These are phyloP conservation scores for Coenobita brevimanus DNA, from an alignment of 1,140 invertebrate genomes.

Conservation along the genomic window DNA sequence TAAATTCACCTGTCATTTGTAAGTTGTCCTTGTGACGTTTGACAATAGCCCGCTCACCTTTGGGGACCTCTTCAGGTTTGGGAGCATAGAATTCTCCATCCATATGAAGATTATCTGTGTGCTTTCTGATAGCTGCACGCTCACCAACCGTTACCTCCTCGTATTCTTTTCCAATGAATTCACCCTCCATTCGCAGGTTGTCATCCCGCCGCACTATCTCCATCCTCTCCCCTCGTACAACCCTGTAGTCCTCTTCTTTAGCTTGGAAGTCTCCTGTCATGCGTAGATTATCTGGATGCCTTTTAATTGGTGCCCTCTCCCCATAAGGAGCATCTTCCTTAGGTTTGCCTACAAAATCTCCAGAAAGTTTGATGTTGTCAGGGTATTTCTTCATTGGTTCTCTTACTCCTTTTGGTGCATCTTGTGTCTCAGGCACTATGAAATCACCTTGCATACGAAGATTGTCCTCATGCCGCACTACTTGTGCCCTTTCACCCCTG, in stretches of 20 bases:
- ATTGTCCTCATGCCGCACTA: conserved; percentile 69
- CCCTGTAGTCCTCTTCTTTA: conserved; percentile 34
- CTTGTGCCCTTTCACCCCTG: conserved; percentile 65
- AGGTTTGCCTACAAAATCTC: conserved; percentile 75
- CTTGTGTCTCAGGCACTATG: conserved; percentile 24
- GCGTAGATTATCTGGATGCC: conserved; percentile 76
- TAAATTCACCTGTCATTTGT: conserved; percentile 70
- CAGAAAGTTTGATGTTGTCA: conserved; percentile 78
- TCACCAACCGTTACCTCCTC: conserved; percentile 11
- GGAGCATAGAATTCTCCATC: conserved; percentile 41
- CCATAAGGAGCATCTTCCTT: conserved; percentile 68
- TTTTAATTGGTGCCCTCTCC: conserved; percentile 74
- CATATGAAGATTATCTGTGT: conserved; percentile 38
- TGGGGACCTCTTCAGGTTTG: conserved; percentile 23
- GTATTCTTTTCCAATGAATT: not conserved
- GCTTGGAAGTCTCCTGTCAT: conserved; percentile 73
- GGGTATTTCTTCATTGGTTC: conserved; percentile 67
- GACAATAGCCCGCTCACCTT: conserved; percentile 27
- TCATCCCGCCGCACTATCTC: conserved; percentile 71
- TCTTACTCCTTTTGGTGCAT: conserved; percentile 36
- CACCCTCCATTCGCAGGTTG: conserved; percentile 32
- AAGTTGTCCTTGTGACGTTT: conserved; percentile 41
- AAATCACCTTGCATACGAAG: conserved; percentile 70
- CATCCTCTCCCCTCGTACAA: conserved; percentile 72
- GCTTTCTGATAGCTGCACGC: conserved; percentile 7